Evolutionary conservation across 2,113 vertebrate genomes (phyloP).

Genomic region (Brachionichthys hirsutus): DNA sequence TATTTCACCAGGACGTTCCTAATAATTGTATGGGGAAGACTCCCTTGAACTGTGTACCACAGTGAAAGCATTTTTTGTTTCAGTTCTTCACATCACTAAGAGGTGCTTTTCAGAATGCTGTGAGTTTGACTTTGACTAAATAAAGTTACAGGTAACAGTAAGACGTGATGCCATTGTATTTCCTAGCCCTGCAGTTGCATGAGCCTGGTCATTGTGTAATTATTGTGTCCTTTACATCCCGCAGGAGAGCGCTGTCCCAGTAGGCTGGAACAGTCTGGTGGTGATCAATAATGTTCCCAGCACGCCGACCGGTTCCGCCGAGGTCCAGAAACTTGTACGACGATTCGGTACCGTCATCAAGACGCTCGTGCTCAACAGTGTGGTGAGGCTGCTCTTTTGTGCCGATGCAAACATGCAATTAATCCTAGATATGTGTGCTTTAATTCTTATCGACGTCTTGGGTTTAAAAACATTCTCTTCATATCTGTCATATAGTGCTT

Average conservation of each 20-base stretch:
- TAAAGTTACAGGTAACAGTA: no score
- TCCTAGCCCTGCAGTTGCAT: not conserved
- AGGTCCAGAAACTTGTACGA: conserved; percentile 66
- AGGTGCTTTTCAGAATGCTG: no score
- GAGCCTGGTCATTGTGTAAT: not conserved
- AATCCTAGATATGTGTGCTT: no score
- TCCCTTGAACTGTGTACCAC: no score
- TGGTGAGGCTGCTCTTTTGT: conserved; percentile 34
- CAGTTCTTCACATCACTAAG: no score
- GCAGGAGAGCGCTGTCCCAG: conserved; percentile 25
- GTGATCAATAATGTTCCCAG: conserved; percentile 68
- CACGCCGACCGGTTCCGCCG: conserved; percentile 16
- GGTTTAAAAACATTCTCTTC: no score
- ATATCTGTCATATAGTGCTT: not conserved
- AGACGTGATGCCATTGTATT: no score
- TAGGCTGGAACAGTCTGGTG: conserved; percentile 57
- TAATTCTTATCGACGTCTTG: no score
- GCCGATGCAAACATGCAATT: not conserved
- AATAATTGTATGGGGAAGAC: no score
- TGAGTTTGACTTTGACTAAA: no score
- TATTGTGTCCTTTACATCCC: not conserved
- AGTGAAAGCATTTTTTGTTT: no score
- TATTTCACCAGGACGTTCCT: no score
- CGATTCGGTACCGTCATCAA: conserved; percentile 66
- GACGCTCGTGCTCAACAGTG: conserved; percentile 54